Conservation (phyloP, 2,888 invertebrate genomes). For the Holacanthella duospinosa region DNA sequence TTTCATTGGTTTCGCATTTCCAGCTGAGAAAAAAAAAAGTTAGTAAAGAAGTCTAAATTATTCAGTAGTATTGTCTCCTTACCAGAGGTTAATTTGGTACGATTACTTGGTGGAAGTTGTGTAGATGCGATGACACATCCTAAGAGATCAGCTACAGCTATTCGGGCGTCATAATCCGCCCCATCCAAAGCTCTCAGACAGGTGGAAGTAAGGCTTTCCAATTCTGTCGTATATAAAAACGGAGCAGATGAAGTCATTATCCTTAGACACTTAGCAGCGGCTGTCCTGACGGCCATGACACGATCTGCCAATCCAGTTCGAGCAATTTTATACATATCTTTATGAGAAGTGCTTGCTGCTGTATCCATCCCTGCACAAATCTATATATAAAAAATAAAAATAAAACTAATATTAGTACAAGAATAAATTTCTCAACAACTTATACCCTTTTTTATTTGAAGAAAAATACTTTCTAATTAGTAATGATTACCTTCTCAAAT, state of each 20-base stretch:
- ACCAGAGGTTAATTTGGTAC: neutral
- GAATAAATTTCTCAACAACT: too few species aligned
- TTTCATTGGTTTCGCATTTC: slow-evolving; percentile 49
- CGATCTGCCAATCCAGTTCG: slow-evolving; percentile 80
- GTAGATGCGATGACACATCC: slow-evolving; percentile 79
- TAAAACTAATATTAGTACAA: neutral
- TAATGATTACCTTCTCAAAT: slow-evolving; percentile 68
- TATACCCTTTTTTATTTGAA: neutral
- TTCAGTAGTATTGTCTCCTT: neutral
- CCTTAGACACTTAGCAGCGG: slow-evolving; percentile 58
- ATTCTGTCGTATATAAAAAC: slow-evolving; percentile 56
- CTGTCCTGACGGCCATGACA: slow-evolving; percentile 82
- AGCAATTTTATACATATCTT: slow-evolving; percentile 84
- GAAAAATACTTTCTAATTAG: neutral
- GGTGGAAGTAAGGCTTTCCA: slow-evolving; percentile 81
- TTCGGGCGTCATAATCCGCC: slow-evolving; percentile 81
- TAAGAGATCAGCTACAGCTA: slow-evolving; percentile 81
- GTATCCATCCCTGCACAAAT: slow-evolving; percentile 88
- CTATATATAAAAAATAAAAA: too few species aligned
- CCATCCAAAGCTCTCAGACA: slow-evolving; percentile 87
- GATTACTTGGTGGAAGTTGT: slow-evolving; percentile 48
- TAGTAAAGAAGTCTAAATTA: too few species aligned
- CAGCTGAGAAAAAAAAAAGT: neutral
- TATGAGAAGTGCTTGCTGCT: slow-evolving; percentile 72
- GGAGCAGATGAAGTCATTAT: slow-evolving; percentile 33